phyloP scores from a whole-genome alignment of 2,888 invertebrate genomes.

The Latrodectus elegans region DNA sequence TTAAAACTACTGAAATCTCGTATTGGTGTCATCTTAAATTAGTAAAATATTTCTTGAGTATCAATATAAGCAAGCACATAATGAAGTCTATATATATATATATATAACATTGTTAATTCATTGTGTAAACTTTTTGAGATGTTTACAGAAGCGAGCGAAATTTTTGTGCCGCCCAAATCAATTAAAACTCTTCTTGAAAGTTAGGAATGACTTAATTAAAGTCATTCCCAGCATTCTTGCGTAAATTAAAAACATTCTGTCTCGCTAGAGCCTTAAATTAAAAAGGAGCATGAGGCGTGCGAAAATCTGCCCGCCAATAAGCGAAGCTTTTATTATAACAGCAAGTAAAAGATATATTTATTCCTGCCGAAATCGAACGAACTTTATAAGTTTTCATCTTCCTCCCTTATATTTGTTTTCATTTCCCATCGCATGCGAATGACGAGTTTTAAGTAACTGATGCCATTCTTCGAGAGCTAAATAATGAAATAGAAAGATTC shows the following conservation, averaged over 20 bases:
- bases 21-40: too few relatives aligned
- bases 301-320: not conserved
- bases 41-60: too few relatives aligned
- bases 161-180: not conserved
- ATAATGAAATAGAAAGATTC: not conserved
- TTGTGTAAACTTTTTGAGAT: not conserved
- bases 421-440: not conserved
- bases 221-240: not conserved
- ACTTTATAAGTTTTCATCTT: conserved; percentile 2
- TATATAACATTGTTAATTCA: too few relatives aligned
- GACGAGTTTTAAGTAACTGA: not conserved
- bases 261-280: not conserved
- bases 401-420: not conserved
- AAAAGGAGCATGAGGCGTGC: not conserved
- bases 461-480: not conserved
- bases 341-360: not conserved
- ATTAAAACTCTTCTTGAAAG: not conserved
- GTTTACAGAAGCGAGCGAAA: not conserved
- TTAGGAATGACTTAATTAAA: not conserved
- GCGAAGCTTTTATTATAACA: not conserved
- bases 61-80: too few relatives aligned
- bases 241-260: not conserved
- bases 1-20: too few relatives aligned
- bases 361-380: not conserved
- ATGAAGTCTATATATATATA: too few relatives aligned